Percentiles rank a stretch among this genome's conserved stretches.
Conservation (phyloP, 2,888 invertebrate species). For the Ormyrus nitidulus region DNA sequence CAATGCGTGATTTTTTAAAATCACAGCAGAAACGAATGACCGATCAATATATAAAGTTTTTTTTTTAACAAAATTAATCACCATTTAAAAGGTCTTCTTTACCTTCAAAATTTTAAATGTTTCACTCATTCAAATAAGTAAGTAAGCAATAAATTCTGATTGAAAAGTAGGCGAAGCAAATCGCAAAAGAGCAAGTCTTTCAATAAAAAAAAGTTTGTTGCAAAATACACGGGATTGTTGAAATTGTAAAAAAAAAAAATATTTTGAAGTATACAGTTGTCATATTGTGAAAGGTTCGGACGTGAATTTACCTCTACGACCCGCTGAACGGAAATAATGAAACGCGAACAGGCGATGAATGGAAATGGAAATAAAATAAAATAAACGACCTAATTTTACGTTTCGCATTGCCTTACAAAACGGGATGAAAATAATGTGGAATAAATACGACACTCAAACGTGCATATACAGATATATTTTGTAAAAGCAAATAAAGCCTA, state of each 20-base stretch:
- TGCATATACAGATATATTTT: constrained; percentile 54
- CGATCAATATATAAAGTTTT: too few species aligned
- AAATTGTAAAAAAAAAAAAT: constrained; percentile 17
- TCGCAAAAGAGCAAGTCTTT: not conserved
- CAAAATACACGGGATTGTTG: too few species aligned
- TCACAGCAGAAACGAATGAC: too few species aligned
- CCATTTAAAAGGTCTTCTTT: too few species aligned
- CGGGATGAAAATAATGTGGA: constrained; percentile 28
- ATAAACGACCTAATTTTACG: constrained; percentile 50
- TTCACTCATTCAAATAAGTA: not conserved
- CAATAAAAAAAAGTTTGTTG: too few species aligned
- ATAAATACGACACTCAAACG: constrained; percentile 29
- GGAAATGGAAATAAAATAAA: constrained; percentile 12
- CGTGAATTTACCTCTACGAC: not conserved
- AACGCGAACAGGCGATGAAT: not conserved
- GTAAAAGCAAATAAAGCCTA: constrained; percentile 49
- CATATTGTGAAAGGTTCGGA: not conserved
- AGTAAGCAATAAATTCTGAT: not conserved
- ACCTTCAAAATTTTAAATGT: too few species aligned
- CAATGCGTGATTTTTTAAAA: too few species aligned
- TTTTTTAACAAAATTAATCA: too few species aligned
- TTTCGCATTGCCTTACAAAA: constrained; percentile 54
- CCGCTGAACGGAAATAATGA: not conserved
- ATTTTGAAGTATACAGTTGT: constrained; percentile 26
- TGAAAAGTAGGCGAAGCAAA: not conserved